Evolutionary conservation across 1,140 invertebrate genomes (phyloP), one percentile per base, ranked within the genome.

Genomic region (Magallana ariakensis): DNA sequence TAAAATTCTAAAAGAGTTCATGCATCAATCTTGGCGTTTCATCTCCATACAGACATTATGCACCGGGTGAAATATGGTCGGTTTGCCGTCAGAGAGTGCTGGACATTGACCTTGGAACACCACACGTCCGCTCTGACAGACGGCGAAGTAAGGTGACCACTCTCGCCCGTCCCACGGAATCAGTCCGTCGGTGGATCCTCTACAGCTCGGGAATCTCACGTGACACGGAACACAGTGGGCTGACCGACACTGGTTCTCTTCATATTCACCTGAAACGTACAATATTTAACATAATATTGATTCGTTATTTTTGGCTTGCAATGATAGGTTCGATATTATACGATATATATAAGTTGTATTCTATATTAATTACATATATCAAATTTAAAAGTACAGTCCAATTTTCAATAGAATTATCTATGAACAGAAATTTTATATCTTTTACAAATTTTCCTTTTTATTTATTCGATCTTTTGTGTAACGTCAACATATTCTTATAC

Each of bases 171-270:
- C 62, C 87, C 88, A 87, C 5, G 84, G 75, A 60, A 89, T 87
- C 15, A 88, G 56, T 4, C 90, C 90, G 53, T 91, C 66, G 0
- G 83, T 60, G 46, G 87, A 80, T 55, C 89, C 89, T 62, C 85
- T 85, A 66, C 90, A 91, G 82, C 81, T 87, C 3, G 88, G 90
- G 60, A 70, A 89, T 54, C 88, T 58, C 9, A 89, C 83, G 22
- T 85, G 26, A 85, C 88, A 91, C 6, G 90, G 90, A 19, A 87
- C 53, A 83, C 88, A 91, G 57, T 89, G 89, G 55, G 86, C 84
- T n/a, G 53, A 57, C 80, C 53, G 19, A 66, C 90, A 91, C 26
- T 86, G 81, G 54, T 89, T 89, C 16, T 15, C 58, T 62, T 82
- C 57, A 60, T 91, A 89, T n/a, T 91, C 88, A 88, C 90, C 90